Base-by-base conservation (phyloP, 2,113 vertebrate species). In the Istiophorus platypterus region DNA sequence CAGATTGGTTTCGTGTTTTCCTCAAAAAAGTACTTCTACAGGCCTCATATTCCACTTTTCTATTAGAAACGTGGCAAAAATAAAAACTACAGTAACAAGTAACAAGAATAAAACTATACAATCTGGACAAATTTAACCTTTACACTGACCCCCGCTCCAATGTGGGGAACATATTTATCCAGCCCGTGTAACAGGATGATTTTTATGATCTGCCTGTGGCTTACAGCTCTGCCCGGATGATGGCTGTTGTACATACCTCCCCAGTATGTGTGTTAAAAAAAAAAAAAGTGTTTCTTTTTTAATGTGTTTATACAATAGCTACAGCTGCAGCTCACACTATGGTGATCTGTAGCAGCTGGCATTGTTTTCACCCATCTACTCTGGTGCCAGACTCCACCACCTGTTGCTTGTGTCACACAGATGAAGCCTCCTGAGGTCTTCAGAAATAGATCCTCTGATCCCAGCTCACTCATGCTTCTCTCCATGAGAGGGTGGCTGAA, bases 261-360 rank as follows among this genome's bases (percentile, higher is more conserved):
- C 27, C 47, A n/a, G 12, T 65, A 61, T 31, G 34, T 51, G 42
- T 57, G 37, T 8, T 62, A 49, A 80, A 34, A 67, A 49, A 80
- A 34, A 61, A 62, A 71, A 49, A 47, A 9, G 4, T 24, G 39
- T 27, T 59, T 68, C 26, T 29, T 49, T 72, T 80, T 34, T 56
- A 22, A 62, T 70, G n/a, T 54, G 41, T 80, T 83, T 41, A 65
- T 49, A 81, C 17, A 65, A 79, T 49, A 66, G 61, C 39, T 57
- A 8, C 37, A 71, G 64, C 62, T 74, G 68, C 47, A 80, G 68
- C 69, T 20, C 31, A 82, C 27, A n/a, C 66, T 7, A 29, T 10
- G 39, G 61, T 54, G 82, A 84, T 79, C 61, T 66, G 59, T 10
- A 70, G 72, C 86, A 89, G 90, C 90, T 88, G 89, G 51, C 72